Evolutionary conservation across 2,888 invertebrate species (phyloP), one percentile per base, ranked within the genome.

Genomic region (Drosophila mayaguana): DNA sequence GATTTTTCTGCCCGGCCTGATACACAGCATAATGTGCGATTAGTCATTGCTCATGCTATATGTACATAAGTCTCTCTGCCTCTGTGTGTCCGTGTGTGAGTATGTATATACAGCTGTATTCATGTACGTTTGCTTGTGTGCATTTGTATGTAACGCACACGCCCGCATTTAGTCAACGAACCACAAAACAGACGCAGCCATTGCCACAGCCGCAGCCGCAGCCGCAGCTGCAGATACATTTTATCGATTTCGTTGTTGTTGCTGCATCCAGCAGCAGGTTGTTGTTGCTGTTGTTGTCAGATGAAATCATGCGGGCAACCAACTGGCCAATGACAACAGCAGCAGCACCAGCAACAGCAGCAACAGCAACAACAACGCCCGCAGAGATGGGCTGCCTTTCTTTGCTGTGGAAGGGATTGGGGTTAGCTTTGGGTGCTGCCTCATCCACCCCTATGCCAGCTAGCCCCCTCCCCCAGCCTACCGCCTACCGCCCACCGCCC

Each of bases 101-200:
- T 18, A 36, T 43, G 32, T 69, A 42, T n/a, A 40, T 40, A 40
- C n/a, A 40, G 40, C 8, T 45, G n/a, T 70, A 34, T 67, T 34
- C 66, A 53, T 66, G 34, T 76, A 75, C 75, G 45, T 75, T 38
- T 16, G 14, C 6, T 14, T 38, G 20, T 69, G 42, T 45, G 20
- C 68, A 38, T 67, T 25, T 66, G 55, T 76, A 78, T 75, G 45
- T 75, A 72, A 81, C 78, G 81, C 83, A 88, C 84, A 88, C 90
- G 86, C 86, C 86, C 90, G 86, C 86, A 86, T 89, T 89, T 89
- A 89, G 88, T 71, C 87, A 86, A 83, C 85, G 88, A 88, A 88
- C 86, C 88, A 89, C 69, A 81, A 66, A 72, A 57, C 65, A 77
- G 69, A 51, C 48, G 48, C 48, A 48, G 46, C 28, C 48, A 11